Base-by-base conservation (phyloP, 1,140 invertebrate genomes). In the Cherax destructor region DNA sequence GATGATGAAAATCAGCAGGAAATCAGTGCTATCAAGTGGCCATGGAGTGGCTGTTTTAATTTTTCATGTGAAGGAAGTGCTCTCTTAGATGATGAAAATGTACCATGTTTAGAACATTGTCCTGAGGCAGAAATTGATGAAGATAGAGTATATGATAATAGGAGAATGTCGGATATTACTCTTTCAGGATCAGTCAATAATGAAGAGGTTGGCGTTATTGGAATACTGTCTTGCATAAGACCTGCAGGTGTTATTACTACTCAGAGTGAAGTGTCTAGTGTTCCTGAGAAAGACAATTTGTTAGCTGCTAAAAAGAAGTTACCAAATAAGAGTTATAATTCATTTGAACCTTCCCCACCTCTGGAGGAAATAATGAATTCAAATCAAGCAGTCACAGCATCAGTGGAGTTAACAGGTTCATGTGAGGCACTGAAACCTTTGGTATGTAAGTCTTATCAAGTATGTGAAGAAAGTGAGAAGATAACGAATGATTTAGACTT, bases 21-120 rank as follows among this genome's bases (percentile, higher is more conserved):
- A 47, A 41, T 72, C 41, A 72, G 50, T 74, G 59, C 50, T 47
- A 50, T 86, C 18, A 91, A 85, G 76, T 91, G 83, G 72, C 83
- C 77, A 50, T 80, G 72, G 61, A 83, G 83, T 61, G 50, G 83
- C 4, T 91, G 89, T 69, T 84, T 91, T 47, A 79, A 72, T 80
- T 91, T 91, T 65, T 85, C 89, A 21, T 79, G 83, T 79, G 89
- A 91, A 50, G 89, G 89, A 52, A 91, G 77, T 86, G 83, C 77
- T 21, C 41, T 91, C 21, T 65, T 91, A 49, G 89, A 91, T 41
- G 89, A 91, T 91, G 89, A 85, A 56, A 91, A 85, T 86, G 83
- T 91, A 21, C 83, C 89, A 3, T 91, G 83, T 65, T 69, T 91
- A 50, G 89, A 91, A 52, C 56, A 76, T 3, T 79, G 24, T 50